Percentiles rank a stretch among this genome's conserved stretches.
phyloP scores from a whole-genome alignment of 2,797 vertebrate genomes.

The Danio tinwini region DNA sequence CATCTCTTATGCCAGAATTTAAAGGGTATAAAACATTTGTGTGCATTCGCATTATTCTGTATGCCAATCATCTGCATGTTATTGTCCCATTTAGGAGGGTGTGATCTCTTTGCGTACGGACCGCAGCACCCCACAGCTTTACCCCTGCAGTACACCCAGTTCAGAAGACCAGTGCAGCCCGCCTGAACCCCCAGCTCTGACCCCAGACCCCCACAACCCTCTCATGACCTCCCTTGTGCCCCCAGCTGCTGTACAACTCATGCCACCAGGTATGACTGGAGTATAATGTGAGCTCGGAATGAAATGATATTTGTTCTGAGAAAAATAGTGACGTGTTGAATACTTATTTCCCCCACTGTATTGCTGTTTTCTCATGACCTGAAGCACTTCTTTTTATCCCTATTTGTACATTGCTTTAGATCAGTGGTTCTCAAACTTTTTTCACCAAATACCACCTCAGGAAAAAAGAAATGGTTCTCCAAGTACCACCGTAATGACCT shows the following conservation, averaged over 20 bases:
- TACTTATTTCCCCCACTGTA: too few relatives aligned
- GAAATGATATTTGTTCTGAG: background rate
- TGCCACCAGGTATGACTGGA: conserved; percentile 57
- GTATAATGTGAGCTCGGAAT: background rate
- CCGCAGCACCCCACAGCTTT: conserved; percentile 80
- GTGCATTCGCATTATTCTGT: background rate
- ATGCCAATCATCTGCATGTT: background rate
- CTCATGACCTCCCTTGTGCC: conserved; percentile 84
- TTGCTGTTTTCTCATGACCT: too few relatives aligned
- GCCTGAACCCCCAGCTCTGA: conserved; percentile 70
- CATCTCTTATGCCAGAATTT: background rate
- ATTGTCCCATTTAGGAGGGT: conserved; percentile 27
- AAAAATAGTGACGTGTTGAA: too few relatives aligned
- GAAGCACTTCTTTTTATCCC: too few relatives aligned
- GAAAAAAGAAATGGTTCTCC: too few relatives aligned
- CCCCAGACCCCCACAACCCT: conserved; percentile 78
- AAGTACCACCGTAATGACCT: too few relatives aligned
- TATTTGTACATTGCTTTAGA: too few relatives aligned
- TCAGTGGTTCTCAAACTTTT: too few relatives aligned
- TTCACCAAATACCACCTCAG: too few relatives aligned
- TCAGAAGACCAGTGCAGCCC: conserved; percentile 86
- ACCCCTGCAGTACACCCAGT: conserved; percentile 83
- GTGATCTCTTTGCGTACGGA: conserved; percentile 64
- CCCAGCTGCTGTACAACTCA: conserved; percentile 76
- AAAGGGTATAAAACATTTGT: background rate